Evolutionary conservation across 1,140 invertebrate genomes (phyloP), one percentile per base, ranked within the genome.

Genomic region (Triops longicaudatus): DNA sequence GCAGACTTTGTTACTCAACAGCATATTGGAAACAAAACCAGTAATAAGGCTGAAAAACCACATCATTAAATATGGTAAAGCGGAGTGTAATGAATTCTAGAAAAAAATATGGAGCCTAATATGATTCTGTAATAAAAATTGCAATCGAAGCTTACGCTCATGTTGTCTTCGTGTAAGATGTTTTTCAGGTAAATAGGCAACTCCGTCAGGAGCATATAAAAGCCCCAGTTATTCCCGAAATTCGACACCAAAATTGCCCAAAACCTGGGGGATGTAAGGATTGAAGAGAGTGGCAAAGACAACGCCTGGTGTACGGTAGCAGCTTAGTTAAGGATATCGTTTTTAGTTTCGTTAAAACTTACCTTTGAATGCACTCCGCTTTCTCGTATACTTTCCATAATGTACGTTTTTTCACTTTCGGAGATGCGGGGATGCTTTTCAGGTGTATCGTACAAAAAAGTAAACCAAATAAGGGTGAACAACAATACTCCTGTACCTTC

Each of bases 161-260:
- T 92, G 80, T 98, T 91, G 81, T 95, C 90, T 86, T 97, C 98
- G 81, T 95, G 91, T 10, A 98, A 87, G 74, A 98, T 92, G 87
- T 96, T 93, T 82, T 95, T 93, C 91, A 99, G 94, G 84, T 96
- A 99, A 0, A 95, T 97, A 0, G 97, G 97, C 78, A 99, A 85
- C 82, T 97, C 93, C 0, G 95, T 98, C 88, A 99, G 92, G 76
- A 72, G 77, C 79, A 92, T 90, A 79, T 91, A 92, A 82, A 94
- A 84, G 5, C 91, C 91, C 91, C 91, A 93, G 81, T 91, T 86
- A 79, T 91, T 92, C 31, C 91, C 91, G 80, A 90, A 91, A 79
- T 92, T 91, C n/a, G 91, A 83, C 78, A 90, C 83, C 7, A 88
- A 79, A 78, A 92, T 83, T 0, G 88, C 88, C 83, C 90, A 86